Base-by-base conservation (phyloP, 2,888 invertebrate species). In the Auanema sp. region DNA sequence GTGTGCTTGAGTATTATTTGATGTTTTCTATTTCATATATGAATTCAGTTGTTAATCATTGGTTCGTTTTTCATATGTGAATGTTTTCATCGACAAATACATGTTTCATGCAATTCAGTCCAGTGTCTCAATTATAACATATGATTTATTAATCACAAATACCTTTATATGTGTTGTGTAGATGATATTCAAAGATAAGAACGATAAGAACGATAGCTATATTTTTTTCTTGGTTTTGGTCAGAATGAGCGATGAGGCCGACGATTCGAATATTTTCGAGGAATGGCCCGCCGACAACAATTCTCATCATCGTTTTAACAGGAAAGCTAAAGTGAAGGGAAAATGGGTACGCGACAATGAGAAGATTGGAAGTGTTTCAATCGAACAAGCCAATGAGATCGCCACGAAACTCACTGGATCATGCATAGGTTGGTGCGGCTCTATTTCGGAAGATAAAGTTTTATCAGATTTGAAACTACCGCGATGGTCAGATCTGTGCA, bases 141-240 rank as follows among this genome's bases (percentile, higher is more conserved):
- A 5, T 33, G 3, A 6, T 47, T 47, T 47, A 47, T 47, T 8
- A 21, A 18, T 21, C 18, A 21, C 16, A 47, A 3, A 47, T 47
- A 18, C 21, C 21, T 21, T 8, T n/a, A n/a, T n/a, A n/a, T n/a
- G n/a, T n/a, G n/a, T n/a, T n/a, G n/a, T n/a, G n/a, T n/a, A n/a
- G n/a, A n/a, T n/a, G n/a, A n/a, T n/a, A n/a, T n/a, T n/a, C n/a
- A n/a, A n/a, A n/a, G n/a, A n/a, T n/a, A n/a, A n/a, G n/a, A n/a
- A 24, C 3, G 52, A 23, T 16, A 23, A 23, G 21, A 23, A n/a
- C n/a, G n/a, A 18, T 18, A 23, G 5, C 24, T 52, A n/a, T 16
- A 52, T 25, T 23, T 52, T n/a, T 18, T n/a, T 52, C 25, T 52
- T 52, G n/a, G 25, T 52, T 6, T 52, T 52, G 25, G n/a, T 18